Base-by-base conservation (phyloP, 2,113 vertebrate species). In the Ageneiosus marmoratus region DNA sequence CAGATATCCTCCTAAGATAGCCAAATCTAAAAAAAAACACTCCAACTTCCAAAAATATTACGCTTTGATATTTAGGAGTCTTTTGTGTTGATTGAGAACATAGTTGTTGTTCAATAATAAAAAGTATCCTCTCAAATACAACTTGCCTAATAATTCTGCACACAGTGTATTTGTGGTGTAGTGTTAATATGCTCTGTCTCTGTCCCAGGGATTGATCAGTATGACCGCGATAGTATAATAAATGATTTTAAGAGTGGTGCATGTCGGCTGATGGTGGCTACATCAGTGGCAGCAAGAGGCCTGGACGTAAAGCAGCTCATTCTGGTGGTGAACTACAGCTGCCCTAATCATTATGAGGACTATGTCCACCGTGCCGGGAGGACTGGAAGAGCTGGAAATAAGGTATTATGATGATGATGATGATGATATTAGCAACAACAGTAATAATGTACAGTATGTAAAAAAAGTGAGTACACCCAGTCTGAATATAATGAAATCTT, bases 321-420 rank as follows among this genome's bases (percentile, higher is more conserved):
- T 93, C 92, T 99, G 85, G 98, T 99, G 88, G 92, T 99, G 74
- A 99, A 99, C 90, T 99, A 99, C 79, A 96, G 91, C 92, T 99
- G 98, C 79, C 98, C 98, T 82, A 99, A 99, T 91, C 98, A 99
- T 90, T 99, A 99, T 1, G 98, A 99, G 83, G 98, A 99, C 90
- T 99, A 99, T 2, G 98, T 99, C 62, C 98, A 99, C 93, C 91
- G 98, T 86, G 98, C 97, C 0, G 98, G 98, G 12, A 94, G 98
- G 77, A 99, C 98, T 0, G 98, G 98, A 5, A 91, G 98, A 88
- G 98, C 98, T 0, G 98, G 98, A 76, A 99, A 99, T 92, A 99
- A 99, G 90, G 98, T 76, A 9, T 34, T 0, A 27, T 27, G 0
- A 67, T 67, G 1, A 67, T 67, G 2, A 6, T 32, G 4, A 41